Evolutionary conservation across 2,113 vertebrate genomes (phyloP), one percentile per base, ranked within the genome.

Genomic region (Channa argus): DNA sequence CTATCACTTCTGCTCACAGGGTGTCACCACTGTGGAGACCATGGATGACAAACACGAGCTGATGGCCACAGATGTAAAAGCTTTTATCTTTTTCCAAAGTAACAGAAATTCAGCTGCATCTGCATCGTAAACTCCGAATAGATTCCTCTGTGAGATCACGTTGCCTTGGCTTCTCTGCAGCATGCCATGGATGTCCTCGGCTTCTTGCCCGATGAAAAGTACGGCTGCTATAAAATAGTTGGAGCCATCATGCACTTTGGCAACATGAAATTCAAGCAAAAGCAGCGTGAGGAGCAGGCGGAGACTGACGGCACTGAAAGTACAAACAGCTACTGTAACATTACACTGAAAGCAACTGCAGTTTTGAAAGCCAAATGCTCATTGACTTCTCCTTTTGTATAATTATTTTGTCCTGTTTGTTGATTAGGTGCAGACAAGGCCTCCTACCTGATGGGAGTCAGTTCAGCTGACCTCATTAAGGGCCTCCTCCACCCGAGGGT

Each of bases 251-350:
- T 98, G 95, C 97, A 99, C 88, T 98, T 98, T 0, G 96, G 97
- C 77, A 99, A 98, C 93, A 98, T 99, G 97, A 98, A 98, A 82
- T 98, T 98, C 93, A 98, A 98, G 90, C 97, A 96, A 51, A 99
- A 96, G 87, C 97, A 95, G 88, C 92, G 97, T 1, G 97, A 99
- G 47, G 97, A 99, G 87, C 97, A 99, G 92, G 97, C 96, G 0
- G 97, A 98, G 89, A 89, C 96, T 0, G 96, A 97, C 0, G 95
- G 95, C 95, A 98, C 96, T 74, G 97, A 99, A 94, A 97, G 97
- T 98, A 89, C 93, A 82, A 79, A 12, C n/a, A 8, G 14, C 11
- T 5, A 0, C 10, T 2, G 4, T 7, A 5, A 46, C 13, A 5
- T 37, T 3, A 4, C 38, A 4, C 45, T 13, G 36, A 56, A 60